A percentile compares a stretch with the other conserved stretches of the same genome.
phyloP scores from a whole-genome alignment of 2,113 vertebrate species.

The Prietella phreatophila region DNA sequence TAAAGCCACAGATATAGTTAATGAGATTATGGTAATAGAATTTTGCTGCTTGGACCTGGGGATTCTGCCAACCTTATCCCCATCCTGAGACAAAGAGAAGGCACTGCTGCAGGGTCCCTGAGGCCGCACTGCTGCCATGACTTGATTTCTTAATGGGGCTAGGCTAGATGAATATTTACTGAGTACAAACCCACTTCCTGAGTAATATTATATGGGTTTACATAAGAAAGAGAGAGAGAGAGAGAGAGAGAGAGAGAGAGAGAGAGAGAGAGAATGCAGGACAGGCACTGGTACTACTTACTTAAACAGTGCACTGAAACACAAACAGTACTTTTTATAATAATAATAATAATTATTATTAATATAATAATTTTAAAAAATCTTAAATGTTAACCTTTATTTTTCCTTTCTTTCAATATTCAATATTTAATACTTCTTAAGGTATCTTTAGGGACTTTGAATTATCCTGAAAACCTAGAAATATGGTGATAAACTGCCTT shows the following conservation, averaged over 20 bases:
- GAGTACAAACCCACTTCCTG: slow-evolving; percentile 61
- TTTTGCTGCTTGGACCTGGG: slow-evolving; percentile 73
- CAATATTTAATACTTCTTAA: background rate
- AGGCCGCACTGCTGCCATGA: slow-evolving; percentile 63
- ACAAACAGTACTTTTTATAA: background rate
- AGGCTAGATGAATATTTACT: slow-evolving; percentile 62
- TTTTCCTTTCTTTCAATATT: too few species aligned
- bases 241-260: background rate
- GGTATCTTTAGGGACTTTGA: background rate
- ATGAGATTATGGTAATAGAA: slow-evolving; percentile 79
- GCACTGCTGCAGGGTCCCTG: slow-evolving; percentile 7
- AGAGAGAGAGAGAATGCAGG: background rate
- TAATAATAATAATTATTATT: background rate
- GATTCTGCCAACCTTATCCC: slow-evolving; percentile 71
- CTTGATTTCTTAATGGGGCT: slow-evolving; percentile 58
- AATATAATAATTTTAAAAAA: too few species aligned
- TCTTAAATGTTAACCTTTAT: too few species aligned
- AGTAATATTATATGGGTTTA: slow-evolving; percentile 32
- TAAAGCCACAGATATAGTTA: slow-evolving; percentile 74
- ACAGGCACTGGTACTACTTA: background rate
- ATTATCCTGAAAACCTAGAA: background rate
- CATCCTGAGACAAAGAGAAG: slow-evolving; percentile 68
- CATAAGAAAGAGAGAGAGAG: background rate
- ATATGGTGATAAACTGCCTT: background rate
- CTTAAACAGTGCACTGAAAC: background rate